Evolutionary conservation across 2,888 invertebrate genomes (phyloP).

Genomic region (Polylopha cassiicola): DNA sequence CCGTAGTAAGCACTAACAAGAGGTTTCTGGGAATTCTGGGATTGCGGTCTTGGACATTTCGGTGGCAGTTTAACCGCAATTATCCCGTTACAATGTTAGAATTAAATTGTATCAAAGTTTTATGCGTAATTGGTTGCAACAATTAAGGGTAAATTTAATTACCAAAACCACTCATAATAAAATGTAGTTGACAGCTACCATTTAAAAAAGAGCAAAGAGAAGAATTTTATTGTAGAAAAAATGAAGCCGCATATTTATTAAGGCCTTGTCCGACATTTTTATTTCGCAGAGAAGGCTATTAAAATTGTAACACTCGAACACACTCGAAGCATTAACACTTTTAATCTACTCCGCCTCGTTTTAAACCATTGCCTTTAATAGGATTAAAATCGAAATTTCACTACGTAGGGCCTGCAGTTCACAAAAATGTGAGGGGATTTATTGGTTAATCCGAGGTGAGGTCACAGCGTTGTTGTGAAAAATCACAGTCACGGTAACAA

Average conservation of each 20-base stretch:
- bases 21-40: conserved; percentile 3
- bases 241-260: conserved; percentile 2
- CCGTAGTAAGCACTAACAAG: too few species aligned
- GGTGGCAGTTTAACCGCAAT: conserved; percentile 11
- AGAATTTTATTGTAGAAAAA: too few species aligned
- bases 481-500: conserved; percentile 8
- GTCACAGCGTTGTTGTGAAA: conserved; percentile 12
- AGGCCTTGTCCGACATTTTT: too few species aligned
- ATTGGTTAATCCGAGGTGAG: conserved; percentile 7
- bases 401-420: conserved; percentile 3
- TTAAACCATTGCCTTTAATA: conserved; percentile 3
- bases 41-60: conserved; percentile 4
- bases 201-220: too few species aligned
- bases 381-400: conserved; percentile 7
- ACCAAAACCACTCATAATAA: too few species aligned
- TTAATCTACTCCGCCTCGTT: conserved; percentile 4
- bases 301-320: conserved; percentile 7
- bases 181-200: too few species aligned
- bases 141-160: too few species aligned
- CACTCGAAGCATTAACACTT: conserved; percentile 1
- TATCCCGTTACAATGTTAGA: conserved; percentile 1
- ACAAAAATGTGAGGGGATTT: conserved; percentile 10
- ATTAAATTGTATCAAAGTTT: too few species aligned
- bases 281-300: too few species aligned
- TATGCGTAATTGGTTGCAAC: too few species aligned